Conservation (phyloP, 2,113 vertebrate genomes). For the Marmota flaviventris region DNA sequence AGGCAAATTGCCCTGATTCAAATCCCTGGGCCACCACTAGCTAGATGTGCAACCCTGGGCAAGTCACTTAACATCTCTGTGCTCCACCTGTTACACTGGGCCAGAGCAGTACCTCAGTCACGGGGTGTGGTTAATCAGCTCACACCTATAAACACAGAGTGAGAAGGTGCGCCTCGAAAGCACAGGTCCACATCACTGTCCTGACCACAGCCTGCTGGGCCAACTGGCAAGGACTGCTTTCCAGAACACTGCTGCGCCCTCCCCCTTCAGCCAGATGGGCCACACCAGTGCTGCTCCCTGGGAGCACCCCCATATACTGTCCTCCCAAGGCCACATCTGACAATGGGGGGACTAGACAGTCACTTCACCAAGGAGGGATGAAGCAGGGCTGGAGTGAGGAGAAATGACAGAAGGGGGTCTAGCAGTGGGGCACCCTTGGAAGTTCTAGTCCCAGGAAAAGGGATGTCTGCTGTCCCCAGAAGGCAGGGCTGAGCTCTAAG, state of each 20-base stretch:
- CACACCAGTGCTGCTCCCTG: not conserved
- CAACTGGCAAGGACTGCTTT: not conserved
- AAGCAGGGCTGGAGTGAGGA: not conserved
- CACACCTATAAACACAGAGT: not conserved
- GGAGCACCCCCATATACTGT: too few species aligned
- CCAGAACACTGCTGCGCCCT: not conserved
- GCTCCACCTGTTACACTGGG: not conserved
- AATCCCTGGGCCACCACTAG: not conserved
- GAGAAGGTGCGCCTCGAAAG: not conserved
- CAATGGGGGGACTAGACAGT: not conserved
- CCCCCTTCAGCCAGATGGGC: not conserved
- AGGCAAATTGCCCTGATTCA: not conserved
- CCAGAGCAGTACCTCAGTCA: not conserved
- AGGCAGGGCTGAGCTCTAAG: not conserved
- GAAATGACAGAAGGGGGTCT: not conserved
- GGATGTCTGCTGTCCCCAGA: not conserved
- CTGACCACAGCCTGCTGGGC: not conserved
- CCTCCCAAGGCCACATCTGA: not conserved
- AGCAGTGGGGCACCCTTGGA: rapidly evolving
- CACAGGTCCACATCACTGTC: not conserved
- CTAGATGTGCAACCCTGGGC: not conserved
- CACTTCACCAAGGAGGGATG: too few species aligned
- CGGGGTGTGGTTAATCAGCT: not conserved
- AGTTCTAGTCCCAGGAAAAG: not conserved
- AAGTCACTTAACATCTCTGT: not conserved